These are phyloP conservation scores for Brachypalpus laphriformis DNA, from an alignment of 2,888 invertebrate species.

Conservation along the genomic window DNA sequence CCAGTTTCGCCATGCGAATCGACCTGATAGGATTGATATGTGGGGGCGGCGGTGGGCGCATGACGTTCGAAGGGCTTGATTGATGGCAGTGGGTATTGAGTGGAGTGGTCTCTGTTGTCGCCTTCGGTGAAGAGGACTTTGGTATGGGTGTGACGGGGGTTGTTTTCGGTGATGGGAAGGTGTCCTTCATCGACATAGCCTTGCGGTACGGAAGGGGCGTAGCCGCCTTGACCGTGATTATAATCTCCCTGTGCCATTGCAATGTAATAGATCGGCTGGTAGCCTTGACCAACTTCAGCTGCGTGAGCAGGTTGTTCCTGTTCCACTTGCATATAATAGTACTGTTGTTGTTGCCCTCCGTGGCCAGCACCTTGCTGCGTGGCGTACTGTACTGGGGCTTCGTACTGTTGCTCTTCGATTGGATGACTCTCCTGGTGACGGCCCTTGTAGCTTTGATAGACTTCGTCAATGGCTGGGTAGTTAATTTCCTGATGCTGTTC, in stretches of 20 bases:
- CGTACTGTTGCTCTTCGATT: slow-evolving; percentile 65
- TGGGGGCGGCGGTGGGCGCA: slow-evolving; percentile 72
- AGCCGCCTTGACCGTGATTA: slow-evolving; percentile 9
- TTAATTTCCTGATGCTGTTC: slow-evolving; percentile 41
- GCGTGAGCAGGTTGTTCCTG: slow-evolving; percentile 69
- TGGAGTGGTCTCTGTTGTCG: slow-evolving; percentile 76
- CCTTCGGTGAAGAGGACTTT: slow-evolving; percentile 80
- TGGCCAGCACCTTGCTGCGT: slow-evolving; percentile 73
- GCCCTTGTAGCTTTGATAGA: slow-evolving; percentile 80
- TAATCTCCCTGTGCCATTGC: slow-evolving; percentile 77
- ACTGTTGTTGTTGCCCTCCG: slow-evolving; percentile 77
- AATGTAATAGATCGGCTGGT: slow-evolving; percentile 79
- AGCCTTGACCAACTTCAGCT: slow-evolving; percentile 63
- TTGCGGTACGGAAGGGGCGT: slow-evolving; percentile 20
- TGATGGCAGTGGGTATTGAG: slow-evolving; percentile 77
- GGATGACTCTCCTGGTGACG: slow-evolving; percentile 75
- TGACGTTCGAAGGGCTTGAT: slow-evolving; percentile 77
- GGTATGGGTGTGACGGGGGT: slow-evolving; percentile 81
- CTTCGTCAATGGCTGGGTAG: slow-evolving; percentile 79
- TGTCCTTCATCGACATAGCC: slow-evolving; percentile 51
- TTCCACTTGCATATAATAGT: slow-evolving; percentile 77
- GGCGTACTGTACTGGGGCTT: slow-evolving; percentile 45
- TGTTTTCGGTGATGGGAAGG: slow-evolving; percentile 80
- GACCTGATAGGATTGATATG: slow-evolving; percentile 75
- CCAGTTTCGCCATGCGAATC: slow-evolving; percentile 63